Conservation (phyloP, 1,140 invertebrate genomes). For the Solenopsis invicta region DNA sequence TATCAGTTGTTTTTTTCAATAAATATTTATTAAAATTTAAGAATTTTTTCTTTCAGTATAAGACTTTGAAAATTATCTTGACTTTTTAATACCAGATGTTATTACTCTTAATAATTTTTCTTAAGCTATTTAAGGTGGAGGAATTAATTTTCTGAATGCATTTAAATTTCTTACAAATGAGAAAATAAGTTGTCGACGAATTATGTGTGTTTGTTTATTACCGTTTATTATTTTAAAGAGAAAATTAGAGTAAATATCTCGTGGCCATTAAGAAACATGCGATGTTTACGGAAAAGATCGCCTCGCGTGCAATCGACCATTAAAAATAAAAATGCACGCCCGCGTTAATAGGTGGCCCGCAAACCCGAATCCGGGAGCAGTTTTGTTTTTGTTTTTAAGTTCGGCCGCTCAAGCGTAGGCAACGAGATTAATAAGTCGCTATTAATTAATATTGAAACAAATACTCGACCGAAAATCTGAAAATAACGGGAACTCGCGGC, state of each 20-base stretch:
- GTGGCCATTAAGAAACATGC: not conserved
- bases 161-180: not conserved
- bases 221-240: not conserved
- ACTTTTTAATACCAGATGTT: not conserved
- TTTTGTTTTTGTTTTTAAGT: conserved; percentile 1
- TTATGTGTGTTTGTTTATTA: not conserved
- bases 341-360: conserved; percentile 37
- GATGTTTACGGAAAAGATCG: conserved; percentile 30
- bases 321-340: conserved; percentile 28
- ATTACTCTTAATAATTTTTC: not conserved
- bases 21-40: no score
- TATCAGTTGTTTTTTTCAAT: not conserved
- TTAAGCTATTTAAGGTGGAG: not conserved
- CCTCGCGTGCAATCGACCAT: not conserved
- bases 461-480: conserved; percentile 39
- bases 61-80: not conserved
- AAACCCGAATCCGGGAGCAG: conserved; percentile 43
- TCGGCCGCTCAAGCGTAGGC: not conserved
- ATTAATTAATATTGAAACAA: conserved; percentile 56
- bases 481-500: conserved; percentile 47
- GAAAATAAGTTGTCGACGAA: not conserved
- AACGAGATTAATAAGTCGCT: conserved; percentile 51
- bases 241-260: conserved; percentile 14
- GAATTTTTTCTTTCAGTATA: no score
- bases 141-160: not conserved